Percentiles rank a stretch among this genome's conserved stretches.
Evolutionary conservation across 2,797 vertebrate species (phyloP).

Genomic region (Amniataba percoides): DNA sequence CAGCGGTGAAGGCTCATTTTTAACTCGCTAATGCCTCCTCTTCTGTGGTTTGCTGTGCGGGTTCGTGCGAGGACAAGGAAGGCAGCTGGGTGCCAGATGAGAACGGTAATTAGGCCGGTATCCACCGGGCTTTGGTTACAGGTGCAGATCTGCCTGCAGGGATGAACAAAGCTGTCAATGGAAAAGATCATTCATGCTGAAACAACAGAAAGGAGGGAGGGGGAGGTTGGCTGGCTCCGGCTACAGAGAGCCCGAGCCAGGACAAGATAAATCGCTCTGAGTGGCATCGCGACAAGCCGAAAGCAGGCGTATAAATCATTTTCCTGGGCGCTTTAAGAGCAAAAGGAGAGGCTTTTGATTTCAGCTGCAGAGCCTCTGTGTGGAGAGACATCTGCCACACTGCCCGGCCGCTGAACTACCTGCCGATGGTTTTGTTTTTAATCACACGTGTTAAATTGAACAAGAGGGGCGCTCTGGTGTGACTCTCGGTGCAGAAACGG

Average conservation of each 20-base stretch:
- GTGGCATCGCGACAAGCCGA: constrained; percentile 72
- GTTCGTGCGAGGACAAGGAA: constrained; percentile 75
- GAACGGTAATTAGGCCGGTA: constrained; percentile 77
- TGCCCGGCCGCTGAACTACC: constrained; percentile 23
- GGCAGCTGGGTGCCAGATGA: constrained; percentile 80
- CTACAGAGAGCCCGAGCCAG: constrained; percentile 55
- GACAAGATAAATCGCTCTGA: constrained; percentile 77
- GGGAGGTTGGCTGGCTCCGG: constrained; percentile 46
- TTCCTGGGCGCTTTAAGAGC: constrained; percentile 58
- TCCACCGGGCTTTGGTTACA: constrained; percentile 82
- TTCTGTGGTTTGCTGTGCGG: constrained; percentile 55
- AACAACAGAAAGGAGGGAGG: constrained; percentile 70
- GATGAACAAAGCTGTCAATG: constrained; percentile 80
- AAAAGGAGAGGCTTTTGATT: constrained; percentile 61
- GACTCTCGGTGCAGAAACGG: constrained; percentile 1
- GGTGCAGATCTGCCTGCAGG: constrained; percentile 76
- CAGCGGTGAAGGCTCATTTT: constrained; percentile 57
- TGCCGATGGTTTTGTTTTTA: constrained; percentile 33
- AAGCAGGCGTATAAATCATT: constrained; percentile 74
- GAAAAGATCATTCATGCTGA: constrained; percentile 77
- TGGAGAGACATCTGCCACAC: constrained; percentile 4
- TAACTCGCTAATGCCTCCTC: constrained; percentile 59
- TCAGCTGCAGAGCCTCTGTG: constrained; percentile 26
- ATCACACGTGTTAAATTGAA: constrained; percentile 41
- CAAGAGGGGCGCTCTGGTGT: background rate